phyloP scores from a whole-genome alignment of 1,140 invertebrate genomes.

The Elymnias hypermnestra region DNA sequence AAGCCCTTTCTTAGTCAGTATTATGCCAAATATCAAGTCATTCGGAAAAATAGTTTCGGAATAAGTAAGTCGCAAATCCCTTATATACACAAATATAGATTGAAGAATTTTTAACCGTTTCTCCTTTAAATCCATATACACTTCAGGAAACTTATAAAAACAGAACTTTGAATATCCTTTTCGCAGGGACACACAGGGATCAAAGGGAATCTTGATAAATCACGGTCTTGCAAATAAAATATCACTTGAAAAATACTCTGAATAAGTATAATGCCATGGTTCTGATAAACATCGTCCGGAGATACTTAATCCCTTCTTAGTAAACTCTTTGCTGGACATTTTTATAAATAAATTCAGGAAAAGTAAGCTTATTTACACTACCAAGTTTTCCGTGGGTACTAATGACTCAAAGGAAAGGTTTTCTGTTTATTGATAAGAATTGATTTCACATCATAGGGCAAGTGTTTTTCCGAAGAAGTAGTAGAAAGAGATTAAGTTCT shows the following conservation, averaged over 20 bases:
- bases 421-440: too few species aligned
- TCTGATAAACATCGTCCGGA: constrained; percentile 46
- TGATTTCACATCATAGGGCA: too few species aligned
- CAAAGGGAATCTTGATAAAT: constrained; percentile 45
- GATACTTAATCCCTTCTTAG: constrained; percentile 35
- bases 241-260: constrained; percentile 63
- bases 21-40: too few species aligned
- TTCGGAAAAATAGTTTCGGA: too few species aligned
- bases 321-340: constrained; percentile 54
- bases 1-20: too few species aligned
- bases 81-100: too few species aligned
- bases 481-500: too few species aligned
- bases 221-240: constrained; percentile 60
- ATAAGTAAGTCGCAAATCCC: too few species aligned
- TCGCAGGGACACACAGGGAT: constrained; percentile 36
- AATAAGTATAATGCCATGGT: constrained; percentile 52
- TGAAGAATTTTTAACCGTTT: too few species aligned
- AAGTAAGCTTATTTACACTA: neutral
- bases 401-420: too few species aligned
- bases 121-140: too few species aligned
- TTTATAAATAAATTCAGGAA: constrained; percentile 25
- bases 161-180: constrained; percentile 13
- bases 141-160: neutral
- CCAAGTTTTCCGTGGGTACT: constrained; percentile 1
- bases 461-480: too few species aligned